Percentiles rank a stretch among this genome's conserved stretches.
Conservation (phyloP, 2,113 vertebrate genomes). For the Melierax canorus region DNA sequence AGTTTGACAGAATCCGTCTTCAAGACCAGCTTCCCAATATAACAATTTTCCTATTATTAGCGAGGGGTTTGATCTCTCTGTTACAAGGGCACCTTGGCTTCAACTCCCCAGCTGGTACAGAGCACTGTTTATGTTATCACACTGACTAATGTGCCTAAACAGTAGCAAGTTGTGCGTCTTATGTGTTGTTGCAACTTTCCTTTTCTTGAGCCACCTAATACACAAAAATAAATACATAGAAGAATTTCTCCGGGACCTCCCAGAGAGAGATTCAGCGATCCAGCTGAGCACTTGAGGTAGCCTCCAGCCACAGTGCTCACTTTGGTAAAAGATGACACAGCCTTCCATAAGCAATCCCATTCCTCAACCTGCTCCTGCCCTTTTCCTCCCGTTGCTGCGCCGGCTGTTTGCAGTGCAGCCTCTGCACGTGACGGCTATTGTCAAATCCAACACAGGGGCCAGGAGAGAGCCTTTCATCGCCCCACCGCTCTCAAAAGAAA, state of each 20-base stretch:
- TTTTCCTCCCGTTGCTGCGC: background rate
- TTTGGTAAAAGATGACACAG: background rate
- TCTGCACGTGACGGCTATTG: background rate
- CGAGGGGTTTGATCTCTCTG: background rate
- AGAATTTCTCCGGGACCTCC: background rate
- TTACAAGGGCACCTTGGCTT: conserved; percentile 66
- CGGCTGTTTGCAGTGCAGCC: background rate
- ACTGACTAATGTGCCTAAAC: conserved; percentile 40
- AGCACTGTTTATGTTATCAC: conserved; percentile 52
- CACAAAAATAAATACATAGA: background rate
- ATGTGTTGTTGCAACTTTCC: accelerated
- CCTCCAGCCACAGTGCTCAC: background rate
- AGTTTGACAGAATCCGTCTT: conserved; percentile 71
- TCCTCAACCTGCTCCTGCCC: background rate
- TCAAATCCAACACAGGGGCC: background rate
- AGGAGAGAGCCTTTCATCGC: background rate
- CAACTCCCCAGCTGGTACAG: conserved; percentile 59
- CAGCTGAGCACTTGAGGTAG: background rate
- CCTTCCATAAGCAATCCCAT: background rate
- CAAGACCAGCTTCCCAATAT: conserved; percentile 51
- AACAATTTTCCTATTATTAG: conserved; percentile 69
- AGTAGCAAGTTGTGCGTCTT: background rate
- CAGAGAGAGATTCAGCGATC: background rate
- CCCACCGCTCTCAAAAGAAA: background rate
- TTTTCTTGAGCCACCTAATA: background rate